A percentile compares a stretch with the other conserved stretches of the same genome.
Conservation (phyloP, 2,113 vertebrate genomes). For the Cavia porcellus region DNA sequence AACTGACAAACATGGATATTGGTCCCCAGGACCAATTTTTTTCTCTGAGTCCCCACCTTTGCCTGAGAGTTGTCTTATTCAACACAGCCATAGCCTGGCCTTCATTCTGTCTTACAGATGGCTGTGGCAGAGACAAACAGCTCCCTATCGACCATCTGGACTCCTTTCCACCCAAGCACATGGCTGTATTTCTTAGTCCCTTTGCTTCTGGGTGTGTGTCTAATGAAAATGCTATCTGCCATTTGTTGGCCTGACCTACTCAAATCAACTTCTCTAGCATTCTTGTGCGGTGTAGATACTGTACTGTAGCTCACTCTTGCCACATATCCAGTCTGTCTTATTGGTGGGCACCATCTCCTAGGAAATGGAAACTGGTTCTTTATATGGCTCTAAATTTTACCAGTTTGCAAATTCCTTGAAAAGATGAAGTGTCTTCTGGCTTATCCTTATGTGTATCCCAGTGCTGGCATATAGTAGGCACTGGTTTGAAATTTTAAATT, state of each 20-base stretch:
- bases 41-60: neutral
- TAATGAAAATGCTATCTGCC: neutral
- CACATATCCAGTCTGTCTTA: neutral
- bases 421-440: neutral
- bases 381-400: neutral
- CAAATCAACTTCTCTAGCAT: no score
- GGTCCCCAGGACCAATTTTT: neutral
- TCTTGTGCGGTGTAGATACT: no score
- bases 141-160: neutral
- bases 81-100: neutral
- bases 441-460: neutral
- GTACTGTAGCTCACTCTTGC: neutral
- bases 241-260: neutral
- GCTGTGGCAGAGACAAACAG: neutral
- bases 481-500: neutral
- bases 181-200: neutral
- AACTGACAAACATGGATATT: neutral
- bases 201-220: no score
- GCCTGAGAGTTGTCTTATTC: neutral
- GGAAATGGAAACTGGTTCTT: neutral
- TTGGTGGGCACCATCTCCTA: fast-evolving
- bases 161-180: neutral
- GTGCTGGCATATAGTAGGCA: neutral
- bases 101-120: neutral
- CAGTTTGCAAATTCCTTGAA: neutral